Conservation (phyloP, 1,140 invertebrate genomes). For the Drosophila leontia region DNA sequence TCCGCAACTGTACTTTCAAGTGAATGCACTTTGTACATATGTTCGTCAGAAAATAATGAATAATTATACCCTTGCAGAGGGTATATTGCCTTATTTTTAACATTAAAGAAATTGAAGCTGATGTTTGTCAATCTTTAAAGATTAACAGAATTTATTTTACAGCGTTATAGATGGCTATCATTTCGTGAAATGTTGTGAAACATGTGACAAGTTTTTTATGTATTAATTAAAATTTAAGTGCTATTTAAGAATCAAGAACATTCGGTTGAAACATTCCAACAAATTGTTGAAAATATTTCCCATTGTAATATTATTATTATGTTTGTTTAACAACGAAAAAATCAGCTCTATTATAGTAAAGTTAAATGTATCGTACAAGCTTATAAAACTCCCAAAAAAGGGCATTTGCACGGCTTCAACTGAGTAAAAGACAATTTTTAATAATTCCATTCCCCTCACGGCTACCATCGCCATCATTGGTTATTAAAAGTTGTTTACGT, state of each 20-base stretch:
- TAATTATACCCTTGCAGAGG: constrained; percentile 1
- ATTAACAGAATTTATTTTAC: not conserved
- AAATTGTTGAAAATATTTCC: not conserved
- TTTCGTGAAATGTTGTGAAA: not conserved
- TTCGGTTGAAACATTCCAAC: not conserved
- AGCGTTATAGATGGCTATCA: not conserved
- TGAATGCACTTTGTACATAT: constrained; percentile 12
- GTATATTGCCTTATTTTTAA: not conserved
- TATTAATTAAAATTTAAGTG: not conserved
- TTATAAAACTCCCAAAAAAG: not conserved
- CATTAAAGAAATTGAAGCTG: no score
- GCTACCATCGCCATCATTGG: constrained; percentile 12
- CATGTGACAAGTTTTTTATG: not conserved
- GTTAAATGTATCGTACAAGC: not conserved
- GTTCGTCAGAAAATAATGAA: constrained; percentile 14
- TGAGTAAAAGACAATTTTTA: constrained; percentile 2
- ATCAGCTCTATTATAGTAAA: not conserved
- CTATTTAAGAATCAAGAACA: not conserved
- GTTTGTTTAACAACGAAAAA: no score
- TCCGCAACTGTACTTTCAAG: not conserved
- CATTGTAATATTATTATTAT: not conserved
- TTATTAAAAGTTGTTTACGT: constrained; percentile 23
- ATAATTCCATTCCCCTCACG: constrained; percentile 3
- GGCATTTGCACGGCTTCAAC: not conserved
- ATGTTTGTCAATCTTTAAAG: not conserved